phyloP scores from a whole-genome alignment of 2,797 vertebrate species.

The Coranthus polyacanthus region DNA sequence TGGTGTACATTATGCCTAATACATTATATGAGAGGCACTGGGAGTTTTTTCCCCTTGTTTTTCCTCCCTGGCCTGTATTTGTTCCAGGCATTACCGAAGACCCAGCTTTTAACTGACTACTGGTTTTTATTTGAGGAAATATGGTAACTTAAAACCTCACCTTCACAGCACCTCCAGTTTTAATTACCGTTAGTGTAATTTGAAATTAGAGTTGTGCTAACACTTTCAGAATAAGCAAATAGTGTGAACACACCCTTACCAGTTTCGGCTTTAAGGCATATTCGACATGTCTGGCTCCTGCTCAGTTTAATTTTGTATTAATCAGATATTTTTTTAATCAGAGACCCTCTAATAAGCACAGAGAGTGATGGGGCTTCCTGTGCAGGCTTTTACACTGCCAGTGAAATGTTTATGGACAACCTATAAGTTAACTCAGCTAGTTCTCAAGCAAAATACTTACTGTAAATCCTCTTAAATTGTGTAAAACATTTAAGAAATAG shows the following conservation, averaged over 20 bases:
- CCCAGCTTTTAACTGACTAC: too few species aligned
- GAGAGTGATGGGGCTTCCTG: constrained; percentile 28
- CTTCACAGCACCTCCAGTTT: too few species aligned
- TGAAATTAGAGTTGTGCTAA: too few species aligned
- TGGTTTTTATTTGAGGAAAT: too few species aligned
- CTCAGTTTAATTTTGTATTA: constrained; percentile 21
- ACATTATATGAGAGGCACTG: too few species aligned
- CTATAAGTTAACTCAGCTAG: constrained; percentile 3
- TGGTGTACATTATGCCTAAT: too few species aligned
- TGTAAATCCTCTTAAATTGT: neutral
- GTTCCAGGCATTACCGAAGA: too few species aligned
- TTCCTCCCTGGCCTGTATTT: too few species aligned
- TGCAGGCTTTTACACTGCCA: constrained; percentile 42
- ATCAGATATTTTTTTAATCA: constrained; percentile 19
- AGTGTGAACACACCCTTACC: constrained; percentile 63
- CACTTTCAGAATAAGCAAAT: neutral
- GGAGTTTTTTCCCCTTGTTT: too few species aligned
- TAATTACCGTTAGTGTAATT: too few species aligned
- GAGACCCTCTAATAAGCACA: constrained; percentile 44
- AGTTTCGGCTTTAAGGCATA: constrained; percentile 30
- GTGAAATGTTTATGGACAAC: constrained; percentile 38
- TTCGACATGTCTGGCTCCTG: constrained; percentile 40
- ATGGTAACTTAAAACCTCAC: too few species aligned
- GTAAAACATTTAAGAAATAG: too few species aligned
- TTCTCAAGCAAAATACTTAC: constrained; percentile 22